phyloP scores from a whole-genome alignment of 2,797 vertebrate genomes.

The Sebastes oblongus region DNA sequence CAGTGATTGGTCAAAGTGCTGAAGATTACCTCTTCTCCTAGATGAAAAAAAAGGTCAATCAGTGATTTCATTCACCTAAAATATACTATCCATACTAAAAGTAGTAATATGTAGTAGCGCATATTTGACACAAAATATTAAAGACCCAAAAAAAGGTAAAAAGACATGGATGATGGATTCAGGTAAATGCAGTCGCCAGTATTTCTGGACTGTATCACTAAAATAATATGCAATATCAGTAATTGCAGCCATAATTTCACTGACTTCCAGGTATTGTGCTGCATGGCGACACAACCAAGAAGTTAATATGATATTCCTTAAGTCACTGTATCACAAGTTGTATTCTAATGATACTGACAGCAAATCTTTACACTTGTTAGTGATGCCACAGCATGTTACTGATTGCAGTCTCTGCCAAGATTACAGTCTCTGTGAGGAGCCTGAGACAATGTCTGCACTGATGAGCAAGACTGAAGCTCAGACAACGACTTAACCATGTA shows the following conservation, averaged over 20 bases:
- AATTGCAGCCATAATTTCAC: background rate
- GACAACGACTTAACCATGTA: constrained; percentile 22
- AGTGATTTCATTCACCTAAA: background rate
- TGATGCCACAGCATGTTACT: constrained; percentile 73
- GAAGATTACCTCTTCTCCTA: background rate
- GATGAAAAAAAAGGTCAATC: background rate
- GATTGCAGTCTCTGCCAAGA: constrained; percentile 73
- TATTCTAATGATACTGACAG: constrained; percentile 25
- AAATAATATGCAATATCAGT: background rate
- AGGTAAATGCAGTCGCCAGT: background rate
- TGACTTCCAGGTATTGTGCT: background rate
- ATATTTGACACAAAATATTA: background rate
- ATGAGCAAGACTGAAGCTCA: constrained; percentile 62
- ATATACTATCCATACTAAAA: background rate
- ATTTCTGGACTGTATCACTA: background rate
- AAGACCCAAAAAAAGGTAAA: background rate
- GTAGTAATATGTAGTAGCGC: background rate
- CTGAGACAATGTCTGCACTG: constrained; percentile 53
- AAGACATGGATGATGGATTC: background rate
- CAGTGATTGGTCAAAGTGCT: background rate
- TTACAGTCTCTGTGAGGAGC: constrained; percentile 71
- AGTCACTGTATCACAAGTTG: constrained; percentile 31
- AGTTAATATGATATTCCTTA: constrained; percentile 23
- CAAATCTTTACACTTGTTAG: constrained; percentile 62
- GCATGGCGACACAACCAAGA: constrained; percentile 6